Percentiles rank a stretch among this genome's conserved stretches.
Conservation (phyloP, 2,113 vertebrate species). For the Eonycteris spelaea region DNA sequence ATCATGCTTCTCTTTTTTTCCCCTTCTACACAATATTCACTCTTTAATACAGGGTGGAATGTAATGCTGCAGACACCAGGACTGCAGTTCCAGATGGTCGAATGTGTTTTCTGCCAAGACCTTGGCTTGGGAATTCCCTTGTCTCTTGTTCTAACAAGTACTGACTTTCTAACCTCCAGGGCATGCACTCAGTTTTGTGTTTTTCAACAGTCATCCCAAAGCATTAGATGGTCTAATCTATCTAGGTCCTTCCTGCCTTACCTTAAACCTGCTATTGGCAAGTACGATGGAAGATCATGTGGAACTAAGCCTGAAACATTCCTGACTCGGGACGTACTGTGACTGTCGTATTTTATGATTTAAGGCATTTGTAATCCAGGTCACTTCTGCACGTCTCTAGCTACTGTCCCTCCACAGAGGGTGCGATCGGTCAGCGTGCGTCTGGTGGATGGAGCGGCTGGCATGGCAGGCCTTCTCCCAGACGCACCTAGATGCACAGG, state of each 20-base stretch:
- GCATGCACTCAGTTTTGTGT: background rate
- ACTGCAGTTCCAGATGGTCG: background rate
- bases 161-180: conserved; percentile 35
- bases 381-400: background rate
- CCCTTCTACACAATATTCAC: background rate
- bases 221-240: background rate
- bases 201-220: conserved; percentile 2
- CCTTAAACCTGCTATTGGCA: background rate
- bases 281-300: conserved; percentile 34
- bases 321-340: background rate
- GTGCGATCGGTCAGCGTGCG: background rate
- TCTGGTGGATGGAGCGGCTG: background rate
- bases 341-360: background rate
- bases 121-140: background rate
- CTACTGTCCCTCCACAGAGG: background rate
- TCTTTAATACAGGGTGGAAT: background rate
- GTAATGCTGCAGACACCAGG: background rate
- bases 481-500: background rate
- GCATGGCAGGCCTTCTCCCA: too few species aligned
- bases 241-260: background rate
- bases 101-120: background rate
- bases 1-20: background rate
- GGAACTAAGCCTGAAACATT: conserved; percentile 32
- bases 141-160: conserved; percentile 30
- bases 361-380: background rate